Conservation (phyloP, 2,113 vertebrate species). For the Callipepla californica region DNA sequence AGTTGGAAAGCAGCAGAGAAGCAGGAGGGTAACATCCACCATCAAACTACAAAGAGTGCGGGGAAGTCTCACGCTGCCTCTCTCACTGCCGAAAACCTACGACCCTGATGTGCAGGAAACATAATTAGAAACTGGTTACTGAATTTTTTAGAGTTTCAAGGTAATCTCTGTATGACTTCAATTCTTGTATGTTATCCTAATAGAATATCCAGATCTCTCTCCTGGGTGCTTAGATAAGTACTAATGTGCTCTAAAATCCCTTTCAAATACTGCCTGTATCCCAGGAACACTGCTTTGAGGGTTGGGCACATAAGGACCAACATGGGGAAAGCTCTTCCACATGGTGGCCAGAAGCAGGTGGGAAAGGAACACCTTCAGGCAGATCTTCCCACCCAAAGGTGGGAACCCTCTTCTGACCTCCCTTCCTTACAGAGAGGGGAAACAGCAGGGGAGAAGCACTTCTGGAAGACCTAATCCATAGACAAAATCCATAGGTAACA, state of each 20-base stretch:
- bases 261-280: not conserved
- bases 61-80: not conserved
- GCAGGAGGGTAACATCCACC: not conserved
- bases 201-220: not conserved
- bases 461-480: conserved; percentile 52
- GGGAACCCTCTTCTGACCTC: not conserved
- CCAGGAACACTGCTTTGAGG: not conserved
- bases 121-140: not conserved
- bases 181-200: not conserved
- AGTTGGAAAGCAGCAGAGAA: not conserved
- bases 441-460: conserved; percentile 2
- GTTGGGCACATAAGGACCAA: not conserved
- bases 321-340: not conserved
- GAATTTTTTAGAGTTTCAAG: not conserved
- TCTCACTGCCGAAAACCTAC: not conserved
- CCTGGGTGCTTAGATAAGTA: not conserved
- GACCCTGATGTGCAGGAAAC: not conserved
- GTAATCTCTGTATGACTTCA: not conserved
- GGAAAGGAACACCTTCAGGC: not conserved
- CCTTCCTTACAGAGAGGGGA: not conserved
- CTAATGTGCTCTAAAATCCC: not conserved
- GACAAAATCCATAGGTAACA: conserved; percentile 33
- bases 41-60: not conserved
- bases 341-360: accelerated
- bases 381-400: not conserved